Conservation (phyloP, 2,888 invertebrate genomes). For the Drosophila merina region DNA sequence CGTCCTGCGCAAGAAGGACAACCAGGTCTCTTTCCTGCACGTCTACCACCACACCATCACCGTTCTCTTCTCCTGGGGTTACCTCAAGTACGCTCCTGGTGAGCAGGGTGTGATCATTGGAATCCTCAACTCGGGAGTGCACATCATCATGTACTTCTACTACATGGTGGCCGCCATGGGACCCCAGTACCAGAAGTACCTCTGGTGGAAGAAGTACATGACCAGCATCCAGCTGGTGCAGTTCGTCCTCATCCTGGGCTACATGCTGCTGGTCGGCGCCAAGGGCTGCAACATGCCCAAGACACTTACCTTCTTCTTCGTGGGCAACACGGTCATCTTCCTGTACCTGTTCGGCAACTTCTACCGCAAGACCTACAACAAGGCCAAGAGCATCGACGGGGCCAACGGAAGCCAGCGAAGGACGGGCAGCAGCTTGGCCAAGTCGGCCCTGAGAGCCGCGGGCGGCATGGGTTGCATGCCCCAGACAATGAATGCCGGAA, state of each 20-base stretch:
- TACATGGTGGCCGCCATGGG: conserved; percentile 85
- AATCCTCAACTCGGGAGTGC: conserved; percentile 85
- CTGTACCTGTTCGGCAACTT: conserved; percentile 86
- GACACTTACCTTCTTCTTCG: conserved; percentile 86
- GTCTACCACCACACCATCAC: conserved; percentile 94
- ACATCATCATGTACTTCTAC: conserved; percentile 85
- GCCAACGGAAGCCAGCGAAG: conserved; percentile 34
- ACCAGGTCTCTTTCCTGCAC: conserved; percentile 94
- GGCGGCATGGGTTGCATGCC: conserved; percentile 81
- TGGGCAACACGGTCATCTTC: conserved; percentile 85
- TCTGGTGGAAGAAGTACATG: conserved; percentile 86
- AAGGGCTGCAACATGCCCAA: conserved; percentile 86
- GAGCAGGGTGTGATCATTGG: conserved; percentile 85
- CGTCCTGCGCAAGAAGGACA: conserved; percentile 94
- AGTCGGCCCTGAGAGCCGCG: conserved; percentile 76
- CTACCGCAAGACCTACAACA: conserved; percentile 86
- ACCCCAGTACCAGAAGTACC: conserved; percentile 84
- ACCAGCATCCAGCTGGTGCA: conserved; percentile 86
- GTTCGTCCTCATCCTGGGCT: conserved; percentile 88
- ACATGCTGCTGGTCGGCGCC: conserved; percentile 85
- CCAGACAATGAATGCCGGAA: conserved; percentile 47
- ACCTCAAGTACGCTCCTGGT: conserved; percentile 89
- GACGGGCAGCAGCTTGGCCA: conserved; percentile 58
- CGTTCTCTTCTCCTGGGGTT: conserved; percentile 92
- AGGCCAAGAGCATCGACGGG: conserved; percentile 65